phyloP scores from a whole-genome alignment of 2,113 vertebrate genomes.

The Theristicus caerulescens region DNA sequence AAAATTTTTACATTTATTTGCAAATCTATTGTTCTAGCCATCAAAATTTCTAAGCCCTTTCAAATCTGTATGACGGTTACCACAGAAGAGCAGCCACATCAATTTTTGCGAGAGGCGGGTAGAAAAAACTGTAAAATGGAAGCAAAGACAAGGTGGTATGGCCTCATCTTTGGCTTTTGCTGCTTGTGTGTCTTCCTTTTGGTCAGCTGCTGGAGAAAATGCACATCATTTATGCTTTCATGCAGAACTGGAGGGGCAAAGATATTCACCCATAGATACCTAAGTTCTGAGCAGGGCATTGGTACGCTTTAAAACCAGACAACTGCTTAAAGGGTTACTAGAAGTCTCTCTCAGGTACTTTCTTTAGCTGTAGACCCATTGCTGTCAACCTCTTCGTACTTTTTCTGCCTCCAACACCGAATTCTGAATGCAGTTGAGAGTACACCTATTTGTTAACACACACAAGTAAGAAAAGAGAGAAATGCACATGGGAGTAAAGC shows the following conservation, averaged over 20 bases:
- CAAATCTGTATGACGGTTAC: neutral
- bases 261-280: neutral
- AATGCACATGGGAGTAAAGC: neutral
- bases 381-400: neutral
- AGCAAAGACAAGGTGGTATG: neutral
- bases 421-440: neutral
- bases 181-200: neutral
- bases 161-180: neutral
- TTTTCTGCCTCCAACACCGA: neutral
- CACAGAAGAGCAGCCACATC: neutral
- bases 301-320: neutral
- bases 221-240: neutral
- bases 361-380: neutral
- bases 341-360: neutral
- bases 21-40: neutral
- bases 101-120: neutral
- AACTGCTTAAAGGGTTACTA: neutral
- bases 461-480: neutral
- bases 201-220: neutral
- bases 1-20: neutral
- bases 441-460: neutral
- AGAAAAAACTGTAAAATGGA: neutral
- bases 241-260: neutral
- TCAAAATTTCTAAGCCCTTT: neutral
- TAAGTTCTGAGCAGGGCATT: neutral